Conservation (phyloP, 2,797 vertebrate genomes). For the Coregonus ussuriensis region DNA sequence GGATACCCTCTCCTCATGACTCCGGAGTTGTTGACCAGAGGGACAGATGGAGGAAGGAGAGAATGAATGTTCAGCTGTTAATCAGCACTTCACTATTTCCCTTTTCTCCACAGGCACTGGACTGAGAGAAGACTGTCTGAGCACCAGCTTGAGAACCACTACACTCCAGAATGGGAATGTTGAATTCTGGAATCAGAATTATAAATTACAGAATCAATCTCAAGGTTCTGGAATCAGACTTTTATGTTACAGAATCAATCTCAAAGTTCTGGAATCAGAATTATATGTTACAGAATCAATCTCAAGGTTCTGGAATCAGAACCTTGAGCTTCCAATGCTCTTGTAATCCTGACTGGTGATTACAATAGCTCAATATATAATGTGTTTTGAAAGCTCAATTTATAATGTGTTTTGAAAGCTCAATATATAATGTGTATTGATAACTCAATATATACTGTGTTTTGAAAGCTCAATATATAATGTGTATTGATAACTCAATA, state of each 20-base stretch:
- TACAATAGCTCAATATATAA: too few relatives aligned
- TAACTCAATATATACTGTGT: conserved; percentile 42
- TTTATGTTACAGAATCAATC: neutral
- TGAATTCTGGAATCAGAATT: neutral
- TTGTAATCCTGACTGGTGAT: conserved; percentile 9
- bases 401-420: conserved; percentile 27
- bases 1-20: neutral
- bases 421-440: conserved; percentile 42
- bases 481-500: conserved; percentile 11
- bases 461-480: conserved; percentile 38
- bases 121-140: neutral
- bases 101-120: conserved; percentile 4
- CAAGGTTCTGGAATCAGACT: neutral
- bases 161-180: neutral
- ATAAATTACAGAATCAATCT: too few relatives aligned
- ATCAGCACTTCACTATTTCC: conserved; percentile 44
- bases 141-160: neutral
- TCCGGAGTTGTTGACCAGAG: neutral
- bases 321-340: neutral
- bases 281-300: too few relatives aligned
- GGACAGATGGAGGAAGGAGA: neutral
- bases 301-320: conserved; percentile 5
- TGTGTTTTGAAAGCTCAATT: conserved; percentile 46
- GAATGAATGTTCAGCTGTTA: conserved; percentile 46
- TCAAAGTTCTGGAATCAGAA: too few relatives aligned